Evolutionary conservation across 2,797 vertebrate species (phyloP), one percentile per base, ranked within the genome.

Genomic region (Tinamus major): DNA sequence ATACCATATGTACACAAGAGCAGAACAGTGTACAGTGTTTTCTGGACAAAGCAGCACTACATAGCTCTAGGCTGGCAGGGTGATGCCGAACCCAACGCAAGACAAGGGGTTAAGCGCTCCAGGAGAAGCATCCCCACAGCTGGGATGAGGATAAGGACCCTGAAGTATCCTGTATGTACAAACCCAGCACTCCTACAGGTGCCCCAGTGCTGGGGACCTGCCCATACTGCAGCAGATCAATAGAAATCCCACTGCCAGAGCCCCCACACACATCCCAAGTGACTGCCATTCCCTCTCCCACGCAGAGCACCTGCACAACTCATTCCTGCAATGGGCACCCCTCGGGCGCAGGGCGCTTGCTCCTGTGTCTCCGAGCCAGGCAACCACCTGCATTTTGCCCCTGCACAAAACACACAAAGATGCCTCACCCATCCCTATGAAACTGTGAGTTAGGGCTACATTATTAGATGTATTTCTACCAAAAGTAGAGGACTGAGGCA

Each of bases 21-120:
- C 94, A 87, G 92, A 94, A 92, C 89, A 93, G 69, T 70, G 82
- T 95, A 95, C 82, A 95, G 85, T 80, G 48, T 44, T 92, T 93
- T 90, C 44, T 87, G 70, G 93, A 87, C 88, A 78, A 96, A 97
- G 96, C 97, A 96, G 92, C 85, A 89, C 63, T 96, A 93, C 95
- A 74, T 93, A 93, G 88, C 95, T 94, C 10, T 58, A 91, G 96
- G 90, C 83, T 58, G 69, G 84, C 78, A 96, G 0, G 35, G 94
- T 89, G 92, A 81, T 93, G 92, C 82, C 84, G 78, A 96, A 96
- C 85, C 92, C 90, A 97, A 97, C 12, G 24, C 69, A 41, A 85
- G 91, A 91, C 90, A 94, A 95, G 90, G 95, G 94, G 94, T 65
- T 72, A 92, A 97, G 86, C 92, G 79, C 63, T 94, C 79, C 80